These are phyloP conservation scores for Heliothis peltigera DNA, from an alignment of 2,888 invertebrate species.

Conservation along the genomic window DNA sequence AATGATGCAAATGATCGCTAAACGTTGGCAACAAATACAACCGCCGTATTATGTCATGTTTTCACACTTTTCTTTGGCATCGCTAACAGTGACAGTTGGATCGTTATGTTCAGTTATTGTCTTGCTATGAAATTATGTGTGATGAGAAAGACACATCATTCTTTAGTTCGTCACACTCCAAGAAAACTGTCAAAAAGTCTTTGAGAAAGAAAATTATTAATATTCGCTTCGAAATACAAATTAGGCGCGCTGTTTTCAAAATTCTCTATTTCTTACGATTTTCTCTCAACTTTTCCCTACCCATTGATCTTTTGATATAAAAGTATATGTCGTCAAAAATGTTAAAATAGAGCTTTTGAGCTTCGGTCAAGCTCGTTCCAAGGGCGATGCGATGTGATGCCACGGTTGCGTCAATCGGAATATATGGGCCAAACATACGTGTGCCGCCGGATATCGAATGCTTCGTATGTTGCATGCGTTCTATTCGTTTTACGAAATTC, in stretches of 20 bases:
- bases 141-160: conserved; percentile 18
- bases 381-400: conserved; percentile 48
- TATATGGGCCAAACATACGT: conserved; percentile 54
- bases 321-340: conserved; percentile 23
- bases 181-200: neutral
- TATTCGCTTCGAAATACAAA: conserved; percentile 34
- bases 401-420: conserved; percentile 54
- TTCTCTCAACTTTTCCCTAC: conserved; percentile 53
- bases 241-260: conserved; percentile 15
- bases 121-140: conserved; percentile 19
- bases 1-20: conserved; percentile 42
- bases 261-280: conserved; percentile 26
- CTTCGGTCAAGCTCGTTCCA: conserved; percentile 33
- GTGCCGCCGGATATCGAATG: conserved; percentile 48
- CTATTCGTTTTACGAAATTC: conserved; percentile 31
- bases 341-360: conserved; percentile 47
- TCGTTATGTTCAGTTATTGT: conserved; percentile 10
- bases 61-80: conserved; percentile 48
- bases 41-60: conserved; percentile 40
- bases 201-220: conserved; percentile 7
- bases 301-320: conserved; percentile 22
- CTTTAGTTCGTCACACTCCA: neutral
- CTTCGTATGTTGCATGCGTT: conserved; percentile 21
- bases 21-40: conserved; percentile 33
- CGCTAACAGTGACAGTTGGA: conserved; percentile 25